Conservation (phyloP, 1,140 invertebrate species). For the Microvelia longipes region DNA sequence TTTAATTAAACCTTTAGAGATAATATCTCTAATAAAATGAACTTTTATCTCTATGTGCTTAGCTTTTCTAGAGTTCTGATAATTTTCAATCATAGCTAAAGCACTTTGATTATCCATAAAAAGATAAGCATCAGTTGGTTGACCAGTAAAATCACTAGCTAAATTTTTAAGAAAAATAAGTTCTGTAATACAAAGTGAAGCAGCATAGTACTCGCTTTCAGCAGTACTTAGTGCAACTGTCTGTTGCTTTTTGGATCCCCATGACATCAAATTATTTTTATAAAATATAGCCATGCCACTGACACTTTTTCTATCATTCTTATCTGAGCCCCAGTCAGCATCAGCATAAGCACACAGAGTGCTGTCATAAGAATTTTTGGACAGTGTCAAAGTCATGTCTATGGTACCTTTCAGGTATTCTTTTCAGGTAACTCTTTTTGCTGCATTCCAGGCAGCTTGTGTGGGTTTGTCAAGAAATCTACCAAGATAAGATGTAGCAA, state of each 20-base stretch:
- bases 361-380: background rate
- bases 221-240: background rate
- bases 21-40: background rate
- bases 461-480: background rate
- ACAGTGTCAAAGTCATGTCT: background rate
- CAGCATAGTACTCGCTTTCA: slow-evolving; percentile 1
- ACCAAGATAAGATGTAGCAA: background rate
- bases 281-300: slow-evolving; percentile 2
- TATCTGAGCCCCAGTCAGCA: slow-evolving; percentile 1
- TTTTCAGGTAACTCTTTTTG: background rate
- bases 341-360: slow-evolving; percentile 1
- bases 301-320: background rate
- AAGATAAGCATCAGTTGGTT: background rate
- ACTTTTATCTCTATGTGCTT: background rate
- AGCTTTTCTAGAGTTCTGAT: slow-evolving; percentile 2
- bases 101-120: slow-evolving; percentile 9
- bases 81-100: slow-evolving; percentile 4
- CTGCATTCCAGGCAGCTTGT: background rate
- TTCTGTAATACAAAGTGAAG: background rate
- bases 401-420: background rate
- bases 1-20: background rate
- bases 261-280: background rate
- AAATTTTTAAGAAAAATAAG: background rate
- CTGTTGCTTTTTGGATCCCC: slow-evolving; percentile 2
- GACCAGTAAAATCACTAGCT: background rate